These are phyloP conservation scores for Parus major DNA, from an alignment of 2,113 vertebrate genomes.

Conservation along the genomic window DNA sequence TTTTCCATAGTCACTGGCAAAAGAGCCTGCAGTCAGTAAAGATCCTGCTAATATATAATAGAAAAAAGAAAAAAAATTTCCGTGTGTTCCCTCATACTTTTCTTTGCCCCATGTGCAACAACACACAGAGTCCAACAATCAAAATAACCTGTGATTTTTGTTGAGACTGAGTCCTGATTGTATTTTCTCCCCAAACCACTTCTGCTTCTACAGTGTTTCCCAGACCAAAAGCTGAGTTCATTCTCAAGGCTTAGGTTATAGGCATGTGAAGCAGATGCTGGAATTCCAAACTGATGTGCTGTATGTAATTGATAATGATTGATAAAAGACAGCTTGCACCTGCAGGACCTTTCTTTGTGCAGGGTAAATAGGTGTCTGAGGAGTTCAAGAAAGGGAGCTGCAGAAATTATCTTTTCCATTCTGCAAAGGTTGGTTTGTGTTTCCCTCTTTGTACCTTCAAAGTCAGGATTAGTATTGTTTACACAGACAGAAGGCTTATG, in stretches of 20 bases:
- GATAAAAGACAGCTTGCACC: slow-evolving; percentile 80
- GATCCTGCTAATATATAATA: neutral
- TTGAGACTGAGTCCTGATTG: neutral
- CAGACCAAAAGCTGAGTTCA: neutral
- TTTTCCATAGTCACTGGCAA: neutral
- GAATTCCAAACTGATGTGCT: slow-evolving; percentile 75
- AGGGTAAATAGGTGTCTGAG: slow-evolving; percentile 29
- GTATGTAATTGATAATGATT: slow-evolving; percentile 80
- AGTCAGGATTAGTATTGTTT: slow-evolving; percentile 64
- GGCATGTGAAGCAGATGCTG: slow-evolving; percentile 39
- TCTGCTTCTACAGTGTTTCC: neutral
- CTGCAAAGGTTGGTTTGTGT: slow-evolving; percentile 13
- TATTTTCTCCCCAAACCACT: neutral
- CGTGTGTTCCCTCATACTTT: neutral
- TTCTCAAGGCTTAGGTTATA: neutral
- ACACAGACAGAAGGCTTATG: slow-evolving; percentile 34
- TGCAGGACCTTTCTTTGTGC: slow-evolving; percentile 38
- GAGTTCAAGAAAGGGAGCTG: slow-evolving; percentile 9
- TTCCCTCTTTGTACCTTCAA: slow-evolving; percentile 58
- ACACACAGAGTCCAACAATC: neutral
- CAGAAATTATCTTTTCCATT: slow-evolving; percentile 28
- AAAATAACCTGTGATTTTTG: neutral
- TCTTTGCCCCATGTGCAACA: neutral
- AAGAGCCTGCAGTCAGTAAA: neutral
- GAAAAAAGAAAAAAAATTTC: neutral